These are phyloP conservation scores for Zaprionus capensis DNA, from an alignment of 1,140 invertebrate genomes.

Conservation along the genomic window DNA sequence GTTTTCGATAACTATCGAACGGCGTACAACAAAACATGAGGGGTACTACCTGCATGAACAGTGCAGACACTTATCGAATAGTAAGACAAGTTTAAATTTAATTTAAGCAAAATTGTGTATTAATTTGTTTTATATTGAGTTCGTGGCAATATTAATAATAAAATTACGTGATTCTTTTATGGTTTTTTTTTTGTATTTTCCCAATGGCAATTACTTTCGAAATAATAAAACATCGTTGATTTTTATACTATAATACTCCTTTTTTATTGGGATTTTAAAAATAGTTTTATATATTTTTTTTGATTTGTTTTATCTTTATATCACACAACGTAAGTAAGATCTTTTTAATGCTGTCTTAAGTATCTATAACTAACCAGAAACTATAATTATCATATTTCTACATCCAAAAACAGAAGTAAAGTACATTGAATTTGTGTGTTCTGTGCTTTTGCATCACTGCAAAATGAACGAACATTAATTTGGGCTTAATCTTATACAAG, in stretches of 20 bases:
- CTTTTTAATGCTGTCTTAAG: constrained; percentile 77
- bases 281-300: constrained; percentile 76
- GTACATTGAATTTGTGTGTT: constrained; percentile 48
- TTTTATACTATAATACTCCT: constrained; percentile 77
- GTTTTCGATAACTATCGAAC: constrained; percentile 34
- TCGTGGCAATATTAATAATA: neutral
- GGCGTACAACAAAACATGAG: neutral
- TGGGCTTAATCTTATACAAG: constrained; percentile 49
- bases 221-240: constrained; percentile 4
- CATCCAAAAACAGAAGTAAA: constrained; percentile 57
- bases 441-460: constrained; percentile 48
- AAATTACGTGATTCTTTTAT: neutral
- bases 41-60: neutral
- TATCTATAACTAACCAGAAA: constrained; percentile 67
- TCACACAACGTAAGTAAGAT: constrained; percentile 81
- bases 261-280: constrained; percentile 83
- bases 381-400: constrained; percentile 49
- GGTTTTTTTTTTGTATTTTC: no score
- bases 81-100: neutral
- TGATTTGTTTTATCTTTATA: constrained; percentile 71
- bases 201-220: neutral
- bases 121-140: neutral
- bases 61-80: neutral
- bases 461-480: constrained; percentile 44
- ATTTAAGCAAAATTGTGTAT: neutral